A percentile compares a stretch with the other conserved stretches of the same genome.
Evolutionary conservation across 2,113 vertebrate genomes (phyloP).

Genomic region (Brachypodius melanocephalos): DNA sequence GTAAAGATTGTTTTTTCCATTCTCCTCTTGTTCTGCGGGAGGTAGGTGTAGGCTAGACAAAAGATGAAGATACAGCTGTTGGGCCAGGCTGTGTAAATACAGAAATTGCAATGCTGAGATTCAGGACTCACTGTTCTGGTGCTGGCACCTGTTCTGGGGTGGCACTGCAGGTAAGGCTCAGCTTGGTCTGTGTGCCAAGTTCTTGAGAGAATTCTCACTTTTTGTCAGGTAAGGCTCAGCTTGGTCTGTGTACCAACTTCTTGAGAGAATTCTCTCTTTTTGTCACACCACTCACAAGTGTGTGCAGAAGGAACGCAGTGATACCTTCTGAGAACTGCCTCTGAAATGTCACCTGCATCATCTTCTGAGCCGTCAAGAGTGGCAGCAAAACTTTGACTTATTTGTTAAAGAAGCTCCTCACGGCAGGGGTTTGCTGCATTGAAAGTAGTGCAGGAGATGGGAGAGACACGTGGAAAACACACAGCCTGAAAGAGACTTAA

Average conservation of each 20-base stretch:
- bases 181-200: background rate
- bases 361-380: slow-evolving; percentile 10
- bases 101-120: background rate
- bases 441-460: background rate
- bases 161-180: background rate
- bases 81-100: background rate
- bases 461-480: background rate
- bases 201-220: background rate
- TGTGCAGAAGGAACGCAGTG: background rate
- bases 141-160: background rate
- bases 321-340: background rate
- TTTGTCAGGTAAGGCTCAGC: background rate
- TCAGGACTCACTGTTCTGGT: accelerated
- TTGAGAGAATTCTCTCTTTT: background rate
- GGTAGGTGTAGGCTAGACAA: background rate
- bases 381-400: background rate
- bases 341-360: slow-evolving; percentile 3
- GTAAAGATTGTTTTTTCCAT: background rate
- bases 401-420: background rate
- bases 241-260: background rate
- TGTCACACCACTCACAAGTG: background rate
- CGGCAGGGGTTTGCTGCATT: background rate
- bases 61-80: background rate
- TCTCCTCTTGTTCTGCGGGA: background rate
- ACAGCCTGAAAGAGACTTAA: background rate